Evolutionary conservation across 2,888 invertebrate genomes (phyloP).

Genomic region (Ditula angustiorana): DNA sequence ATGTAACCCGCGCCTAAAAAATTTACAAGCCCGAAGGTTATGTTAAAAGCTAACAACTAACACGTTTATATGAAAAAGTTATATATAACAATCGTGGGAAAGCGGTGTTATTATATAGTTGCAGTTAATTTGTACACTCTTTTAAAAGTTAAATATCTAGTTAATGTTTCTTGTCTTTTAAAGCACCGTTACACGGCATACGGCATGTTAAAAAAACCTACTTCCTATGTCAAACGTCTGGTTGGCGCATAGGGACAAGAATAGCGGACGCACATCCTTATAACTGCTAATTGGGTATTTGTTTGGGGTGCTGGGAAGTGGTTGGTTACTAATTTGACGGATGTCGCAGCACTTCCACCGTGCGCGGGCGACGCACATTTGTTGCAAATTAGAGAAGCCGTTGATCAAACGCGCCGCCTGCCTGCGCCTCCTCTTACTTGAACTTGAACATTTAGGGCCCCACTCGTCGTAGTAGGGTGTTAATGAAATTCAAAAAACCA

Average conservation of each 20-base stretch:
- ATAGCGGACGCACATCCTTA: conserved; percentile 19
- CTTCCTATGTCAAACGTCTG: conserved; percentile 4
- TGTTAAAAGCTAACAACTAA: too few relatives aligned
- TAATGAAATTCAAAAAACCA: too few relatives aligned
- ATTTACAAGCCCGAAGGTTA: too few relatives aligned
- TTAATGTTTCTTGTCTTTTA: neutral
- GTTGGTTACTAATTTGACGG: conserved; percentile 62
- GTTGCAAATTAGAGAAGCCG: conserved; percentile 42
- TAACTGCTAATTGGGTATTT: conserved; percentile 51
- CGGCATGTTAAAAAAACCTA: conserved; percentile 14
- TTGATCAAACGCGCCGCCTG: conserved; percentile 24
- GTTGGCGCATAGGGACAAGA: neutral
- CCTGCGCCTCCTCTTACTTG: neutral
- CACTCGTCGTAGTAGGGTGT: neutral
- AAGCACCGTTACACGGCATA: neutral
- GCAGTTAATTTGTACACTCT: too few relatives aligned
- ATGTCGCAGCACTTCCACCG: conserved; percentile 55
- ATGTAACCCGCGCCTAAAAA: too few relatives aligned
- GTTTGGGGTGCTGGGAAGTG: conserved; percentile 45
- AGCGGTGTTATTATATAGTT: too few relatives aligned
- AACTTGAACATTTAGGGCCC: neutral
- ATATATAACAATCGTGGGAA: too few relatives aligned
- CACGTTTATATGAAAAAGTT: too few relatives aligned
- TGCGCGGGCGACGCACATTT: conserved; percentile 34
- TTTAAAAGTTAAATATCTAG: too few relatives aligned